phyloP scores from a whole-genome alignment of 2,888 invertebrate species.

The Drepana falcataria region DNA sequence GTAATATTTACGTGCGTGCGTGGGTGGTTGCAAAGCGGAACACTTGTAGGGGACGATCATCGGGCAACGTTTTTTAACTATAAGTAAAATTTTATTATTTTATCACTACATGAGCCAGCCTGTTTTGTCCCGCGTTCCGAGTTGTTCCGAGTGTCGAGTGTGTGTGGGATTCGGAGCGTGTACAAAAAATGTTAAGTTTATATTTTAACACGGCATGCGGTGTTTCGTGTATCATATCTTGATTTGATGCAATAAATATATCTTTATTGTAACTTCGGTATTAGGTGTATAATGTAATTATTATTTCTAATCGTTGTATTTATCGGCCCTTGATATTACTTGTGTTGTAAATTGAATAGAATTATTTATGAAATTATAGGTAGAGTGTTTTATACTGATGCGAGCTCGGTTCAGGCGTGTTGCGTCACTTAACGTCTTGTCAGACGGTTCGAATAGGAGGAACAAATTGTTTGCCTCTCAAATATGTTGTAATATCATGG shows the following conservation, averaged over 20 bases:
- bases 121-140: constrained; percentile 18
- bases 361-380: constrained; percentile 61
- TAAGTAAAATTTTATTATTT: constrained; percentile 6
- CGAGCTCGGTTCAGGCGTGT: constrained; percentile 26
- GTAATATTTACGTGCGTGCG: neutral
- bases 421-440: neutral
- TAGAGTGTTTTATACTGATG: constrained; percentile 51
- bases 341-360: constrained; percentile 59
- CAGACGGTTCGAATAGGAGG: too few relatives aligned
- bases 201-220: constrained; percentile 30
- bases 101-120: constrained; percentile 5
- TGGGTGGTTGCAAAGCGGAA: neutral
- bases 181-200: constrained; percentile 29
- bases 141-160: constrained; percentile 15
- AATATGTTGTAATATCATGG: too few relatives aligned
- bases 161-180: constrained; percentile 19
- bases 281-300: constrained; percentile 52
- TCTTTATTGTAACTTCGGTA: constrained; percentile 44
- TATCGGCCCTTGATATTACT: constrained; percentile 50
- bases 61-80: constrained; percentile 17
- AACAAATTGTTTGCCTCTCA: too few relatives aligned
- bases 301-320: constrained; percentile 46
- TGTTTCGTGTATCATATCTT: constrained; percentile 13
- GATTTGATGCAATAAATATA: constrained; percentile 29
- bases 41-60: constrained; percentile 6